Conservation (phyloP, 2,113 vertebrate genomes). For the Ivindomyrus marchei region DNA sequence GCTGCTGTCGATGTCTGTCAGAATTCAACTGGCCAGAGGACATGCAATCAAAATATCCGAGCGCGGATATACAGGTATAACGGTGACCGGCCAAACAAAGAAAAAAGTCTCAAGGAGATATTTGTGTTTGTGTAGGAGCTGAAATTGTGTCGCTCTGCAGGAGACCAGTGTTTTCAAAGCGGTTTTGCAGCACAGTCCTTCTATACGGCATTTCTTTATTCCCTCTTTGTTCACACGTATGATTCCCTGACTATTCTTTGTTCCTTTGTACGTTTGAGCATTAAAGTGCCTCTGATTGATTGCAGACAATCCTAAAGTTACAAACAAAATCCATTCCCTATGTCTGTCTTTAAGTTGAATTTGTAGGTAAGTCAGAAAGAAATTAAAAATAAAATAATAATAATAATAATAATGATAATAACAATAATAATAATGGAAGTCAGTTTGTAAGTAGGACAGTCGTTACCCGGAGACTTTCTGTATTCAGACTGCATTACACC, state of each 20-base stretch:
- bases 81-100: not conserved
- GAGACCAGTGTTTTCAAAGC: not conserved
- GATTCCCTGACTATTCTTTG: not conserved
- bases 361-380: not conserved
- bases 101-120: not conserved
- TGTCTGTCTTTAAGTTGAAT: not conserved
- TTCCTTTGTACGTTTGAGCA: not conserved
- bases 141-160: not conserved
- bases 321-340: not conserved
- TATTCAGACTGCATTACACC: not conserved
- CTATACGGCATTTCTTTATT: not conserved
- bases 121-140: not conserved
- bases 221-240: not conserved
- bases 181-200: not conserved
- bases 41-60: not conserved
- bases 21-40: not conserved
- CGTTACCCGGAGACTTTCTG: not conserved
- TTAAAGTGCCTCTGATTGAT: not conserved
- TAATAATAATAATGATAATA: not conserved
- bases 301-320: not conserved
- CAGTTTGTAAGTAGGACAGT: not conserved
- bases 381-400: not conserved
- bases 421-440: not conserved
- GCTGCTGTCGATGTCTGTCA: constrained; percentile 33
- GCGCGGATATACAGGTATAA: not conserved